Evolutionary conservation across 2,113 vertebrate species (phyloP).

Genomic region (Oxyruncus cristatus): DNA sequence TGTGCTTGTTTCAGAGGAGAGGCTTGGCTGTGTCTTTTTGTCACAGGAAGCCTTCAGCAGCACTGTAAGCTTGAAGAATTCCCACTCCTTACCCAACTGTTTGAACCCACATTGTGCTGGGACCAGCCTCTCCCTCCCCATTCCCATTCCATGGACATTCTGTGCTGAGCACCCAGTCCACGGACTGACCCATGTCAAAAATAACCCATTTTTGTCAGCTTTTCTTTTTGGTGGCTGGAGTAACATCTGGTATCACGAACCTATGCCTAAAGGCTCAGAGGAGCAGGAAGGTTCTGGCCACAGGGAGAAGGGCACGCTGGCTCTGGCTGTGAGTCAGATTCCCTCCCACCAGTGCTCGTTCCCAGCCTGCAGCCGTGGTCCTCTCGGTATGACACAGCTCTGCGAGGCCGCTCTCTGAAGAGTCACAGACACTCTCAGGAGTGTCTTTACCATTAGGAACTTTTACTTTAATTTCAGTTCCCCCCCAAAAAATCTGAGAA

Average conservation of each 20-base stretch:
- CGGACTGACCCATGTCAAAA: neutral
- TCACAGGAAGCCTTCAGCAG: neutral
- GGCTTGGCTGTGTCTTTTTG: neutral
- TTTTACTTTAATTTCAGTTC: neutral
- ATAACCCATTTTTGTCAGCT: neutral
- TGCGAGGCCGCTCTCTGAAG: neutral
- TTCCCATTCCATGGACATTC: neutral
- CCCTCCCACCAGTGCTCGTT: neutral
- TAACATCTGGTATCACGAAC: neutral
- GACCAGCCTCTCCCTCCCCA: neutral
- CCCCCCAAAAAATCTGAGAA: neutral
- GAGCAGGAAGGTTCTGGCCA: neutral
- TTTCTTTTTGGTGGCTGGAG: neutral
- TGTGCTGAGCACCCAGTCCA: neutral
- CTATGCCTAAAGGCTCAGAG: neutral
- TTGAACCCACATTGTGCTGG: neutral
- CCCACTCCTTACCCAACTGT: neutral
- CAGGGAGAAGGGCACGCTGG: neutral
- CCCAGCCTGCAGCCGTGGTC: neutral
- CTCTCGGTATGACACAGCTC: too few relatives aligned
- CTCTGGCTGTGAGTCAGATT: neutral
- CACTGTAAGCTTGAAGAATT: neutral
- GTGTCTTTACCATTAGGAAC: neutral
- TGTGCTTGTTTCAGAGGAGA: neutral
- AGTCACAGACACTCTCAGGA: neutral